These are phyloP conservation scores for Tragelaphus oryx DNA, from an alignment of 2,797 vertebrate genomes.

Conservation along the genomic window DNA sequence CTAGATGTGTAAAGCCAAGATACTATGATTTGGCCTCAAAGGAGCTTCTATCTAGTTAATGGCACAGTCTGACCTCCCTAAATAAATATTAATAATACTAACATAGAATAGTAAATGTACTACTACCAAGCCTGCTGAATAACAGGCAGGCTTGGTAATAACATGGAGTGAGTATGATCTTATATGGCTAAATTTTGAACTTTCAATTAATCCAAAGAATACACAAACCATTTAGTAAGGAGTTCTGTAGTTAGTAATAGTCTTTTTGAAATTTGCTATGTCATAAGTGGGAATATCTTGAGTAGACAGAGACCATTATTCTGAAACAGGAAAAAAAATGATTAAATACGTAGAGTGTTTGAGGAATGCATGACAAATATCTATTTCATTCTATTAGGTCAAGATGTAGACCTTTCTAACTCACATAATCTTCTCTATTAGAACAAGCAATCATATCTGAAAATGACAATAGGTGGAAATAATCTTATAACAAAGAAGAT, in stretches of 20 bases:
- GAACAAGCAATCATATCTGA: not conserved
- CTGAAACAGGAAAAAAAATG: slow-evolving; percentile 42
- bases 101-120: not conserved
- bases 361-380: slow-evolving; percentile 48
- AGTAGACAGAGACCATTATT: not conserved
- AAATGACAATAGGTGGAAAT: not conserved
- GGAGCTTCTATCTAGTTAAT: not conserved
- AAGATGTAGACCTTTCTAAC: not conserved
- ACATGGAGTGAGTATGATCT: not conserved
- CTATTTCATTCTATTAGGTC: not conserved
- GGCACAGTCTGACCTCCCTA: not conserved
- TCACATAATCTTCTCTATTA: not conserved
- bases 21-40: not conserved
- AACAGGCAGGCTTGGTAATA: not conserved
- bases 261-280: not conserved
- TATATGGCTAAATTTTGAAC: not conserved
- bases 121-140: not conserved
- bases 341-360: slow-evolving; percentile 43
- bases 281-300: not conserved
- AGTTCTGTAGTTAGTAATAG: not conserved
- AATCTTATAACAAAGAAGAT: not conserved
- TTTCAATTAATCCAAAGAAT: not conserved
- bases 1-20: not conserved
- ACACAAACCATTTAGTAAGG: not conserved
- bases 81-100: not conserved